Conservation (phyloP, 1,140 invertebrate genomes). For the Drosophila ironensis region DNA sequence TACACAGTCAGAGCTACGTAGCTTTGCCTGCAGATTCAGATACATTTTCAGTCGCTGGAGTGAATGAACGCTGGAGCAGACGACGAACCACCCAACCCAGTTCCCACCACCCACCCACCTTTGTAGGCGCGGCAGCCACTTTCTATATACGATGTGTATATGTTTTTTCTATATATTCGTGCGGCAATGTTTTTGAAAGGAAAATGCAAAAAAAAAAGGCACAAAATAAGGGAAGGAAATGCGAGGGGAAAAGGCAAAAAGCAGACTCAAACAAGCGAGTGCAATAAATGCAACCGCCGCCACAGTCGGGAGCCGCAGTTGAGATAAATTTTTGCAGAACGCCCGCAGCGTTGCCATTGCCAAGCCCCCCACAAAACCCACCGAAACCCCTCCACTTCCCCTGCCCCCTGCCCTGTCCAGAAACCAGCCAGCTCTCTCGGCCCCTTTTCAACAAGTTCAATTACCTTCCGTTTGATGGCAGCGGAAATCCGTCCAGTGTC, state of each 20-base stretch:
- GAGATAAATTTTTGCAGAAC: constrained; percentile 40
- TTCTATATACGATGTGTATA: constrained; percentile 57
- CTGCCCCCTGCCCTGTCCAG: not conserved
- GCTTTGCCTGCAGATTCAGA: constrained; percentile 1
- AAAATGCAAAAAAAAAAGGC: constrained; percentile 53
- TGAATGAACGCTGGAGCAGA: constrained; percentile 77
- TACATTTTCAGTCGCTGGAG: constrained; percentile 37
- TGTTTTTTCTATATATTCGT: constrained; percentile 48
- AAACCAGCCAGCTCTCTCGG: not conserved
- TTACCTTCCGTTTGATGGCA: constrained; percentile 89
- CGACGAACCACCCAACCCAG: constrained; percentile 12
- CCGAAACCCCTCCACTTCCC: too few relatives aligned
- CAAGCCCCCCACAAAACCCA: constrained; percentile 11
- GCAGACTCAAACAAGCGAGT: constrained; percentile 43
- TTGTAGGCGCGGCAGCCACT: constrained; percentile 65
- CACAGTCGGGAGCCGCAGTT: constrained; percentile 48
- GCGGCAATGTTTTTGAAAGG: constrained; percentile 69
- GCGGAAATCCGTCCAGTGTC: constrained; percentile 90
- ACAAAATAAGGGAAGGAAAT: constrained; percentile 15
- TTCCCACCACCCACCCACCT: constrained; percentile 14
- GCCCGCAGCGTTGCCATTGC: constrained; percentile 68
- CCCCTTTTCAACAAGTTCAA: constrained; percentile 81
- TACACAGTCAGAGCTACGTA: not conserved
- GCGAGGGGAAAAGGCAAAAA: constrained; percentile 20
- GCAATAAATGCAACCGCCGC: constrained; percentile 71